A percentile compares a stretch with the other conserved stretches of the same genome.
These are phyloP conservation scores for Corythoichthys haematopterus DNA, from an alignment of 2,113 vertebrate genomes.

Conservation along the genomic window DNA sequence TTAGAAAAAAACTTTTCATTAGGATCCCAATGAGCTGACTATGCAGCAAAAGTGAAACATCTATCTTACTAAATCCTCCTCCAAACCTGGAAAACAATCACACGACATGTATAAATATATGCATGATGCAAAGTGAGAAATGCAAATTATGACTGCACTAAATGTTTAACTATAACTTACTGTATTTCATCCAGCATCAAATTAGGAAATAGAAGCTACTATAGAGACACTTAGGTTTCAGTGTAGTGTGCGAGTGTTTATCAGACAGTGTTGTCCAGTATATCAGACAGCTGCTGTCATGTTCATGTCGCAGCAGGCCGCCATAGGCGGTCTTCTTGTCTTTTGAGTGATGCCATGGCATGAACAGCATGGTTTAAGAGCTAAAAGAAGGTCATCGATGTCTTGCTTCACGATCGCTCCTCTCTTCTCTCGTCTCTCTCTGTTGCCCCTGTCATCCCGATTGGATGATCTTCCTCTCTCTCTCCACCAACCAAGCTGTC, in stretches of 20 bases:
- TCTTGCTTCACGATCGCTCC: constrained; percentile 64
- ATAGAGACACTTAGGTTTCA: not conserved
- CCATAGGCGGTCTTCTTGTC: constrained; percentile 65
- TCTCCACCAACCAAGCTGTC: constrained; percentile 59
- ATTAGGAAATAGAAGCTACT: not conserved
- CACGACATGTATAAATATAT: too few species aligned
- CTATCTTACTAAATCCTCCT: too few species aligned
- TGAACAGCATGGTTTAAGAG: constrained; percentile 69
- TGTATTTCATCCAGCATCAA: not conserved
- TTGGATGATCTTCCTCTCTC: constrained; percentile 63
- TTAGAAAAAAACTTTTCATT: too few species aligned
- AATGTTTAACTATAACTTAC: not conserved
- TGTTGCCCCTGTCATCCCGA: constrained; percentile 66
- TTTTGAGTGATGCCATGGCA: constrained; percentile 66
- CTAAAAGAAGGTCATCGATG: constrained; percentile 70
- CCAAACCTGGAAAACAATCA: too few species aligned
- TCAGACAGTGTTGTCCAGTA: constrained; percentile 54
- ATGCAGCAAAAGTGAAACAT: too few species aligned
- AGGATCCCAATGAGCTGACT: too few species aligned
- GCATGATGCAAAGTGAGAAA: too few species aligned
- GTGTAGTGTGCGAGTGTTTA: constrained; percentile 18
- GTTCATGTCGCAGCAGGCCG: constrained; percentile 63
- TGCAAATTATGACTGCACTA: too few species aligned
- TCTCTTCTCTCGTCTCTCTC: constrained; percentile 56
- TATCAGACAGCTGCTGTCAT: constrained; percentile 67